Evolutionary conservation across 2,888 invertebrate genomes (phyloP), one percentile per base, ranked within the genome.

Genomic region (Uloborus plumipes): DNA sequence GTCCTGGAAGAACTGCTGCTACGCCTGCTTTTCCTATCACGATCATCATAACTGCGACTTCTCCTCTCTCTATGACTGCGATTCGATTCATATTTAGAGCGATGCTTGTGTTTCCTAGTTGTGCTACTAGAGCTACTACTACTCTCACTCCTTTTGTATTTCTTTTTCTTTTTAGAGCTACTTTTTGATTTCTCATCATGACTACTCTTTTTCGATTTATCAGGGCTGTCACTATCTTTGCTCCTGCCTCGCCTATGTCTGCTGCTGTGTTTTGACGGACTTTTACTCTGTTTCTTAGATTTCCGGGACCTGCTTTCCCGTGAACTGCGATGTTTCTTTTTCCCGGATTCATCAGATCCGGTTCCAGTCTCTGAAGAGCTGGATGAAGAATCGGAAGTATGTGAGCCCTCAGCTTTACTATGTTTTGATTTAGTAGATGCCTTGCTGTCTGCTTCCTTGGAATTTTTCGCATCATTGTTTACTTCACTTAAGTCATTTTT

Each of bases 81-180:
- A n/a, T 70, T 65, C 0, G 74, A 70, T n/a, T 74, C 70, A 50
- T 62, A 64, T 58, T 73, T 73, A 31, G 66, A 67, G 22, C 70
- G 65, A 22, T 50, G 39, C 39, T 61, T 82, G 16, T 64, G 75
- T 20, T 49, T 82, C 14, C 53, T 58, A 3, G 53, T 53, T 13
- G 50, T 31, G 53, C 71, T 71, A 31, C 76, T 76, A 13, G 81
- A 71, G 47, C 75, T 76, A 26, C 75, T 73, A 50, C 80, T 76
- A 50, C 75, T 76, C 49, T 76, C 71, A 61, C 76, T 75, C 26
- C 66, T 73, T 39, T 73, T 71, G 18, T 70, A 72, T 49, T 80
- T 80, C 58, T 81, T 81, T 26, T 55, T 64, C 65, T 82, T 84
- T 78, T 69, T 72, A n/a, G 64, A 47, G 49, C 73, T 66, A 69